Base-by-base conservation (phyloP, 2,888 invertebrate genomes). In the Patella pellucida region DNA sequence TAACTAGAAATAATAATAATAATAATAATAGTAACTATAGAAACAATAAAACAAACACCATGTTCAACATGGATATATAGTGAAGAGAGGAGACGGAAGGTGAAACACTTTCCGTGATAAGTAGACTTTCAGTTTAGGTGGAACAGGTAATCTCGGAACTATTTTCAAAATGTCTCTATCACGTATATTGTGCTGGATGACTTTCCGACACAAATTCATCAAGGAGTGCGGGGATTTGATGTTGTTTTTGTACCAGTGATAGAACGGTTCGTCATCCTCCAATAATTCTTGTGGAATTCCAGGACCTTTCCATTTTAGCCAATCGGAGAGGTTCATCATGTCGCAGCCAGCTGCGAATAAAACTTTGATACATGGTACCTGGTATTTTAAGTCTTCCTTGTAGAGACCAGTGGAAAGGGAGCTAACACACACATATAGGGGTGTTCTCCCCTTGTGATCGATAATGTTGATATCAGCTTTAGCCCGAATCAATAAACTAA, bases 321-420 rank as follows among this genome's bases (percentile, higher is more conserved):
- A 91, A 78, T 89, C 89, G 12, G 88, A 86, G 12, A 91, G 83
- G 79, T 91, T 91, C 56, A 91, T 85, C 89, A 90, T 90, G 84
- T 91, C 91, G 82, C 91, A 90, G 73, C 90, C 89, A 51, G 89
- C 87, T 72, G 85, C 81, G 78, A 87, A 89, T 79, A 91, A 82
- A 15, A 89, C 83, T 75, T 88, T 84, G 50, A 89, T 87, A 77
- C 88, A 88, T 7, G 88, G 86, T 7, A 90, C 85, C 83, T 89
- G 88, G 79, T 89, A 88, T 70, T 88, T 88, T 71, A 90, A 82
- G 79, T 90, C 90, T 76, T 89, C 90, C 54, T 86, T 86, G 81
- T 90, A 90, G n/a, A 90, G 85, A 41, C 88, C 89, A 2, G 89
- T 89, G 78, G 89, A 89, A 51, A 90, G 84, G 5, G 89, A 89